phyloP scores from a whole-genome alignment of 1,140 invertebrate species.

The Bombus breviceps region DNA sequence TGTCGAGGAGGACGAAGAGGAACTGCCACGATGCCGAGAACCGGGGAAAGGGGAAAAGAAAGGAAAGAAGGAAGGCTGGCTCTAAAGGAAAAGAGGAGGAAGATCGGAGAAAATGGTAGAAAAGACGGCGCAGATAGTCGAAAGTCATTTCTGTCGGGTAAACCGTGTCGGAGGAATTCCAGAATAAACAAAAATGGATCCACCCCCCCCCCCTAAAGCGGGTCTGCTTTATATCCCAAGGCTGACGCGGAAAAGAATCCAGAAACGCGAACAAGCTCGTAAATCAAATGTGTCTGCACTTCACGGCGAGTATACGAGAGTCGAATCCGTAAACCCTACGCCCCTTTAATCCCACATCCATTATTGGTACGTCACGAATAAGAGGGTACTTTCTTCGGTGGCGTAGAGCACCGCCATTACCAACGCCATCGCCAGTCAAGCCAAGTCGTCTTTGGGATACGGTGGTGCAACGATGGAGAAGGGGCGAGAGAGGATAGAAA shows the following conservation, averaged over 20 bases:
- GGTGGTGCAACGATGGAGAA: background rate
- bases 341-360: constrained; percentile 71
- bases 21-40: background rate
- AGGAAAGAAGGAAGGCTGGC: background rate
- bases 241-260: constrained; percentile 66
- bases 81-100: background rate
- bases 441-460: constrained; percentile 22
- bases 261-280: constrained; percentile 67
- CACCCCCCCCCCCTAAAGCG: background rate
- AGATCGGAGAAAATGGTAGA: background rate
- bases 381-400: constrained; percentile 57
- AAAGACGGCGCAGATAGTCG: constrained; percentile 9
- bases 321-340: constrained; percentile 63
- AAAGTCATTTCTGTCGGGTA: constrained; percentile 57
- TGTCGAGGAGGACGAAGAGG: background rate
- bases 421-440: constrained; percentile 17
- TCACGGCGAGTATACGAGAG: constrained; percentile 47
- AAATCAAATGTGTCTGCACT: constrained; percentile 70
- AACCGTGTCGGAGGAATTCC: constrained; percentile 58
- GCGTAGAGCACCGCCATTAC: constrained; percentile 47
- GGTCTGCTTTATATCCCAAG: constrained; percentile 60
- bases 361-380: constrained; percentile 70
- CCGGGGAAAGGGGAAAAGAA: background rate
- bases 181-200: constrained; percentile 70
- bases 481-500: constrained; percentile 13